Base-by-base conservation (phyloP, 2,113 vertebrate species). In the Tenrec ecaudatus region DNA sequence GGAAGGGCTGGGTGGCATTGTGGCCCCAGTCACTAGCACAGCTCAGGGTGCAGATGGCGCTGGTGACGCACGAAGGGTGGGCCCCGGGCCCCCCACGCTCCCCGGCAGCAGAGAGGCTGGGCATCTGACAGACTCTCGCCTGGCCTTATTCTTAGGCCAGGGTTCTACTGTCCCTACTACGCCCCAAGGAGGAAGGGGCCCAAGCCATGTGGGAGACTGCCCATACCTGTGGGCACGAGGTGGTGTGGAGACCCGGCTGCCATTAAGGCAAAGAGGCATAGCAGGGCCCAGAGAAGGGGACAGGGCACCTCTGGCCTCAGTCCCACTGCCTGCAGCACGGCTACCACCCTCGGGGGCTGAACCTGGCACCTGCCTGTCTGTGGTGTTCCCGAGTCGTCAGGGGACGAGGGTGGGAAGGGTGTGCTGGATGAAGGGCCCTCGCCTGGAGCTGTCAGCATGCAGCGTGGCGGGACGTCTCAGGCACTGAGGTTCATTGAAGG, bases 401-500 rank as follows among this genome's bases (percentile, higher is more conserved):
- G 40, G 3, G 7, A 29, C 33, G 64, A 77, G 88, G 60, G 85
- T 58, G 19, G 60, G 47, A 47, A 23, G 76, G 0, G 0, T 40
- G 78, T 36, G 2, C 33, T 23, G 58, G 77, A 9, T 40, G 4
- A 47, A 64, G 27, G 76, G 40, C 33, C 71, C 22, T 19, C 33
- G 20, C 71, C 33, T 66, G 68, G 76, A 66, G 87, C 66, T 66
- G 83, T 43, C 29, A 31, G 2, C 38, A 79, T 47, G 71, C 68
- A n/a, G 84, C 85, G 53, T 9, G 86, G 82, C 81, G 83, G 90
- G 31, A 53, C 80, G 93, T 95, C 96, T 95, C 96, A 96, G 97
- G 97, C 97, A 97, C 97, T 97, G 95, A 96, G 97, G 97, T 96
- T 93, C 82, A 88, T 88, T 77, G 27, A 20, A 77, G 91, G 77